Evolutionary conservation across 2,797 vertebrate species (phyloP).

Genomic region (Geotrypetes seraphini): DNA sequence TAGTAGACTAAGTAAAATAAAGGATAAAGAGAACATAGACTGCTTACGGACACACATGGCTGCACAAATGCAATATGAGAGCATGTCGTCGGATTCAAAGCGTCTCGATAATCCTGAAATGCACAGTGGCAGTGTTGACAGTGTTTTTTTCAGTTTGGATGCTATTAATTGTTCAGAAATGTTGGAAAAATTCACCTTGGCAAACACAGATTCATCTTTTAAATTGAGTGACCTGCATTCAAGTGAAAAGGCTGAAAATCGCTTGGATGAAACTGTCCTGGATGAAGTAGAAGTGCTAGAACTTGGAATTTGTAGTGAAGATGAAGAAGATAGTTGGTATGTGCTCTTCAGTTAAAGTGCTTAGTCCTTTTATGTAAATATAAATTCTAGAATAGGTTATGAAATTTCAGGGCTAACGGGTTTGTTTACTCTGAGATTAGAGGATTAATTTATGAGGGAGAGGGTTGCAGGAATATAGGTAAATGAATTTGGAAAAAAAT

Average conservation of each 20-base stretch:
- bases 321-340: conserved; percentile 80
- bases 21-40: conserved; percentile 22
- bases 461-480: too few relatives aligned
- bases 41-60: conserved; percentile 4
- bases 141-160: not conserved
- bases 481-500: too few relatives aligned
- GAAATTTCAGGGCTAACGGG: too few relatives aligned
- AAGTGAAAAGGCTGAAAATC: conserved; percentile 20
- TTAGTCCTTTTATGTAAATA: too few relatives aligned
- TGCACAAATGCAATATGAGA: not conserved
- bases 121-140: not conserved
- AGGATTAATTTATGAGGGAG: too few relatives aligned
- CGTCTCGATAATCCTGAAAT: rapidly evolving
- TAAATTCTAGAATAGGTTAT: too few relatives aligned
- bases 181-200: not conserved
- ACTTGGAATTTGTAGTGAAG: conserved; percentile 58
- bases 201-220: not conserved
- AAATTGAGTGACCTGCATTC: not conserved
- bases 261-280: conserved; percentile 39
- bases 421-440: too few relatives aligned
- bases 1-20: conserved; percentile 28
- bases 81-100: not conserved
- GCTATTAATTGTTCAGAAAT: not conserved
- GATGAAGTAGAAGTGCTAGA: conserved; percentile 80
- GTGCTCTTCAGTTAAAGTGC: conserved; percentile 17